Evolutionary conservation across 2,797 vertebrate species (phyloP), one percentile per base, ranked within the genome.

Genomic region (Alca torda): DNA sequence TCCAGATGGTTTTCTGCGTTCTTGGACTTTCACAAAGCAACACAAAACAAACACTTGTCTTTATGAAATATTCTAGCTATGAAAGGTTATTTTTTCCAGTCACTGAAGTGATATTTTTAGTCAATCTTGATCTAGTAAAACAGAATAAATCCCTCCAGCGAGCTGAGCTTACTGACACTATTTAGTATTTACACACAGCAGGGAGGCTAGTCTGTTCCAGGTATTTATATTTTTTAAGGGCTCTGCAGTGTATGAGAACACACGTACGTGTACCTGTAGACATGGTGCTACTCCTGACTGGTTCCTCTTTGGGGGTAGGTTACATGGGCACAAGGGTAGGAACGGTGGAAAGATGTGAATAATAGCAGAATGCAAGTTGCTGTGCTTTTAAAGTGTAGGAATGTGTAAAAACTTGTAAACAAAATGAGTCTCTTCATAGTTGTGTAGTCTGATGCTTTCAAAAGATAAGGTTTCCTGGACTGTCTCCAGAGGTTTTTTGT

Each of bases 1-100:
- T 96, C 94, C 92, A 94, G 87, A 90, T 92, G 68, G 78, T 80
- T 94, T 87, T 84, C 77, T 90, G 59, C 59, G 77, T 81, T 81
- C 80, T 94, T 75, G 60, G 72, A 80, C 89, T 89, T 92, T 83
- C 75, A 95, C 61, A 96, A 95, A 95, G 28, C 31, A 74, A 53
- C 59, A 67, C 45, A 88, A 93, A 86, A 73, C 88, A 94, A 94
- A 86, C 65, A 81, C 28, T 93, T 76, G n/a, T 54, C 41, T 83
- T 91, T 78, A 79, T 64, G 54, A 96, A 96, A 88, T 84, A 95
- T 93, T 88, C 54, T 73, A 84, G 67, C 74, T 84, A 84, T 72
- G 67, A 83, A 91, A 84, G 69, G 76, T 79, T 94, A 73, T 81
- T 90, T 91, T 91, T 96, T 59, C 39, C 65, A 94, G 88, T 84